Conservation (phyloP, 2,888 invertebrate species). For the Cephus sareptanus region DNA sequence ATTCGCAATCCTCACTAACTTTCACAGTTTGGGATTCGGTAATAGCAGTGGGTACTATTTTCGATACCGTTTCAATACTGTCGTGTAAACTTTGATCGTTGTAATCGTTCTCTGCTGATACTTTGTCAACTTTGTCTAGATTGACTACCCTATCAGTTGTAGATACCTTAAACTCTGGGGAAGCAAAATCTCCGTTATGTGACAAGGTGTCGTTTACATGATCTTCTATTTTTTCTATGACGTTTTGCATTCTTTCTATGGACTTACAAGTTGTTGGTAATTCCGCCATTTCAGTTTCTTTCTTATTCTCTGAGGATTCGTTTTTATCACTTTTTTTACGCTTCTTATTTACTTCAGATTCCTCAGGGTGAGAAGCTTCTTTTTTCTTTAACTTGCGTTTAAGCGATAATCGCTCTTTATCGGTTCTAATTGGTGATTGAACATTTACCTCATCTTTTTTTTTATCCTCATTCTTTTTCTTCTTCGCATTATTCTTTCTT, state of each 20-base stretch:
- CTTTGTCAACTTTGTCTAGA: constrained; percentile 2
- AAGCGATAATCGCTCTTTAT: constrained; percentile 15
- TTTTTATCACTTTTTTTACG: constrained; percentile 29
- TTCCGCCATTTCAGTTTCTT: not conserved
- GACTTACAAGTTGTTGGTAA: constrained; percentile 52
- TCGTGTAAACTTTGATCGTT: not conserved
- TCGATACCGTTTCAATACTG: not conserved
- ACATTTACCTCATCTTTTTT: not conserved
- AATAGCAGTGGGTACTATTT: not conserved
- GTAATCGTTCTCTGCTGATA: not conserved
- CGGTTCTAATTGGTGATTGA: not conserved
- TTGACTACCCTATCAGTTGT: not conserved
- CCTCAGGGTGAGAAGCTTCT: constrained; percentile 24
- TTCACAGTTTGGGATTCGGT: not conserved
- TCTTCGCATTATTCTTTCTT: constrained; percentile 23
- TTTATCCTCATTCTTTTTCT: constrained; percentile 15
- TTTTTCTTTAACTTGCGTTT: constrained; percentile 30
- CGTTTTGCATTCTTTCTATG: constrained; percentile 52
- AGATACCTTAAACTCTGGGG: not conserved
- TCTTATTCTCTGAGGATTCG: constrained; percentile 3
- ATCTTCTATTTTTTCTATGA: constrained; percentile 52
- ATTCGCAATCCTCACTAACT: not conserved
- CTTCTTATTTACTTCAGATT: constrained; percentile 35
- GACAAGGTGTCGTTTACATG: constrained; percentile 12
- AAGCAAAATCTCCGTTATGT: not conserved